phyloP scores from a whole-genome alignment of 1,140 invertebrate species.

The Cherax quadricarinatus region DNA sequence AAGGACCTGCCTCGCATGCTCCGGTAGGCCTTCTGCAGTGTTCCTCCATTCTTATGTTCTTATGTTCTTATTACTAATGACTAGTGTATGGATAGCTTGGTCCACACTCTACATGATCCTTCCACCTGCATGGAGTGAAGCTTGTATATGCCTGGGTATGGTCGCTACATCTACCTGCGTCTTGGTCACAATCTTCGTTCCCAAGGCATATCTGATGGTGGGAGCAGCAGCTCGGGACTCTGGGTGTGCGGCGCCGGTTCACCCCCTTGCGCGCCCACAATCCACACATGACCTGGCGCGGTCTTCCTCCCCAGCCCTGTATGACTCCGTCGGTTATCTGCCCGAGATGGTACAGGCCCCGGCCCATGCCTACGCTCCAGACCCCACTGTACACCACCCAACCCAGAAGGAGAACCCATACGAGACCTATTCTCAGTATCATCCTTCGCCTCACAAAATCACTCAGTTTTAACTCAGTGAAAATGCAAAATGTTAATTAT shows the following conservation, averaged over 20 bases:
- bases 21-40: no score
- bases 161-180: slow-evolving; percentile 79
- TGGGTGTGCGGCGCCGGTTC: slow-evolving; percentile 78
- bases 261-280: slow-evolving; percentile 41
- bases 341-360: slow-evolving; percentile 60
- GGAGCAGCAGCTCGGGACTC: slow-evolving; percentile 77
- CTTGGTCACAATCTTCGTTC: slow-evolving; percentile 80
- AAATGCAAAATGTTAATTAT: no score
- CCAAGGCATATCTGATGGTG: slow-evolving; percentile 81
- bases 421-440: slow-evolving; percentile 63
- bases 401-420: slow-evolving; percentile 52
- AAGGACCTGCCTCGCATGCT: no score
- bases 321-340: slow-evolving; percentile 75
- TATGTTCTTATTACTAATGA: slow-evolving; percentile 79
- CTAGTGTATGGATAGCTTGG: slow-evolving; percentile 80
- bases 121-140: slow-evolving; percentile 78
- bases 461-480: slow-evolving; percentile 48
- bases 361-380: slow-evolving; percentile 42
- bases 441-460: slow-evolving; percentile 63
- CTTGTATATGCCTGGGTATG: slow-evolving; percentile 80
- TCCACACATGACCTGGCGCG: slow-evolving; percentile 45
- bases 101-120: slow-evolving; percentile 78
- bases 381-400: slow-evolving; percentile 50
- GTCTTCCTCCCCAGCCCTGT: slow-evolving; percentile 75
- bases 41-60: no score